Evolutionary conservation across 2,888 invertebrate species (phyloP).

Genomic region (Mylabris sibirica): DNA sequence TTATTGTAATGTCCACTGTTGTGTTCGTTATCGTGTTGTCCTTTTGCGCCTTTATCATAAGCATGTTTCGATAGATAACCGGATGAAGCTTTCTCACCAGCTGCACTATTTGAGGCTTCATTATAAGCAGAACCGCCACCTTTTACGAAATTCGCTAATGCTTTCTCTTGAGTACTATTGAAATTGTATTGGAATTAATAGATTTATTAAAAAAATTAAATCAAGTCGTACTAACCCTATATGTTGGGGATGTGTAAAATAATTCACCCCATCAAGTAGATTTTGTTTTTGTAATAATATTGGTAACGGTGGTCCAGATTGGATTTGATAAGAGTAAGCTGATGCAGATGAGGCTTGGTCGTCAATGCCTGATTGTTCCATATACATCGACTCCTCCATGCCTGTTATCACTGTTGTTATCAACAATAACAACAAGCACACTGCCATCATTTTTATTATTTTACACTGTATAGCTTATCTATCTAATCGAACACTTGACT

Average conservation of each 20-base stretch:
- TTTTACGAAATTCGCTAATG: slow-evolving; percentile 35
- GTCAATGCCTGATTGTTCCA: slow-evolving; percentile 34
- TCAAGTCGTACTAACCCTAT: not conserved
- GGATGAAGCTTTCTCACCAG: slow-evolving; percentile 67
- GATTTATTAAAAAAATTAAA: not conserved
- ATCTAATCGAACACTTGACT: not conserved
- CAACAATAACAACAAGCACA: not conserved
- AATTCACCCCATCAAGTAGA: not conserved
- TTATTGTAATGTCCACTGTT: slow-evolving; percentile 65
- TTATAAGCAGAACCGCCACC: slow-evolving; percentile 63
- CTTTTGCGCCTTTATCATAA: slow-evolving; percentile 67
- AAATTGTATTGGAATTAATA: not conserved
- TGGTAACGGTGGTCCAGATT: slow-evolving; percentile 35
- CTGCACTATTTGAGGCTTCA: slow-evolving; percentile 62
- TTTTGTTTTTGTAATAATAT: slow-evolving; percentile 18
- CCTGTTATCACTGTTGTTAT: not conserved
- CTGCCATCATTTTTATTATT: not conserved
- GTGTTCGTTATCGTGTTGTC: slow-evolving; percentile 65
- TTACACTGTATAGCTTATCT: not conserved
- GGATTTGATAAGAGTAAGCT: slow-evolving; percentile 37
- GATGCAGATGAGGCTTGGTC: slow-evolving; percentile 39
- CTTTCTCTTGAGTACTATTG: not conserved
- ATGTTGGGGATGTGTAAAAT: not conserved
- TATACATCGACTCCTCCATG: slow-evolving; percentile 30
- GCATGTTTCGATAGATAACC: slow-evolving; percentile 64